Percentiles rank a stretch among this genome's conserved stretches.
These are phyloP conservation scores for Formicarius rufipectus DNA, from an alignment of 2,113 vertebrate species.

Conservation along the genomic window DNA sequence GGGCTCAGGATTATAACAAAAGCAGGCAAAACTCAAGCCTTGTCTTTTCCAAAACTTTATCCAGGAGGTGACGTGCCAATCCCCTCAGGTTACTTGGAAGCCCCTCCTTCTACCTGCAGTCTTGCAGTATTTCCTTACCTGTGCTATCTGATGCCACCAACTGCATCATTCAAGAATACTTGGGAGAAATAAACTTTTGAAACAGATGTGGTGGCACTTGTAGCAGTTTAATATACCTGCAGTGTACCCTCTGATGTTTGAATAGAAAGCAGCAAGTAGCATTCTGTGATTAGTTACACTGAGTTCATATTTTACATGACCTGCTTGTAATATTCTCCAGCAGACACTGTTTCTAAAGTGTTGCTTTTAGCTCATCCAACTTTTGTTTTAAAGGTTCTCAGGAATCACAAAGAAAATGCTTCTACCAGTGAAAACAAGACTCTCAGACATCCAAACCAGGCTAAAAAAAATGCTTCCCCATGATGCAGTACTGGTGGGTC, in stretches of 20 bases:
- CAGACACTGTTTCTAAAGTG: neutral
- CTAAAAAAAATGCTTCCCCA: slow-evolving; percentile 79
- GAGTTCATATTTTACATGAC: neutral
- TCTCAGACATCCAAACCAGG: slow-evolving; percentile 79
- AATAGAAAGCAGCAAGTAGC: neutral
- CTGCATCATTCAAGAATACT: neutral
- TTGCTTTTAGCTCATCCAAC: neutral
- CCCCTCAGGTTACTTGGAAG: neutral
- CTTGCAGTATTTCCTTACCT: neutral
- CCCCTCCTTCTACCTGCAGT: neutral
- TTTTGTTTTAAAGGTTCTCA: slow-evolving; percentile 81
- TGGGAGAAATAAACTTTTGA: neutral
- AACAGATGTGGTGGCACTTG: neutral
- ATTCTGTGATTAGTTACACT: neutral
- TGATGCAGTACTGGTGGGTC: slow-evolving; percentile 89
- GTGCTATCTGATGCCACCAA: neutral
- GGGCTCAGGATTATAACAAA: neutral
- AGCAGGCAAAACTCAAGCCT: neutral
- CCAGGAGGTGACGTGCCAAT: neutral
- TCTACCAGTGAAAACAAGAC: slow-evolving; percentile 77
- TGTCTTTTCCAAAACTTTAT: neutral
- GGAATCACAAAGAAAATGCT: slow-evolving; percentile 85
- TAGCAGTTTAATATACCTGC: neutral
- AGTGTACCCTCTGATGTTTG: neutral
- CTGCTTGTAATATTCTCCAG: neutral